phyloP scores from a whole-genome alignment of 2,888 invertebrate species.

The Pseudococcus jackbeardsleyi region DNA sequence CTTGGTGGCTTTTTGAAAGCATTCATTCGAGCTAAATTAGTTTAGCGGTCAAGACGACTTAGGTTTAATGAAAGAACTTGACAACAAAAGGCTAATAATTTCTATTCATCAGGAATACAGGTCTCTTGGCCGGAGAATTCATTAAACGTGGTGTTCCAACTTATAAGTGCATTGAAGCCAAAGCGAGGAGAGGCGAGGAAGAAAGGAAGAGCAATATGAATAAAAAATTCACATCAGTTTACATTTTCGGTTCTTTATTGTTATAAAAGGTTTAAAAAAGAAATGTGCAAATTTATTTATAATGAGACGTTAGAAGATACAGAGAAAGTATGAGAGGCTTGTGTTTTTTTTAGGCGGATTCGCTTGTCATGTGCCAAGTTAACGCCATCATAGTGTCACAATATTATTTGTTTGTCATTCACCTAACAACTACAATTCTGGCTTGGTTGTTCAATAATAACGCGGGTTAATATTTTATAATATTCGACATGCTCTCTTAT shows the following conservation, averaged over 20 bases:
- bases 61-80: conserved; percentile 54
- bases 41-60: conserved; percentile 51
- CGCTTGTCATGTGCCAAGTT: conserved; percentile 63
- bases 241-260: conserved; percentile 43
- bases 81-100: conserved; percentile 52
- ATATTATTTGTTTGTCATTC: conserved; percentile 62
- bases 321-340: conserved; percentile 33
- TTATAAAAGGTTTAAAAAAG: conserved; percentile 53
- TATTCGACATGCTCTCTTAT: conserved; percentile 53
- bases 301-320: conserved; percentile 54
- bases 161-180: background rate
- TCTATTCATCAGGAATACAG: conserved; percentile 43
- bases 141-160: conserved; percentile 22
- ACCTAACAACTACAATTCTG: conserved; percentile 42
- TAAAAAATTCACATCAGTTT: conserved; percentile 36
- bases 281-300: conserved; percentile 51
- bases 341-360: conserved; percentile 57
- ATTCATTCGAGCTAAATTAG: conserved; percentile 48
- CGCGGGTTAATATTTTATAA: conserved; percentile 46
- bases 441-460: conserved; percentile 40
- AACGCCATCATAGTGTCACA: conserved; percentile 61
- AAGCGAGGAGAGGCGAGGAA: background rate
- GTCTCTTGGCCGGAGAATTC: conserved; percentile 16
- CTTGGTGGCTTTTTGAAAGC: conserved; percentile 44
- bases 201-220: background rate